phyloP scores from a whole-genome alignment of 2,888 invertebrate species.

The Lysandra coridon region DNA sequence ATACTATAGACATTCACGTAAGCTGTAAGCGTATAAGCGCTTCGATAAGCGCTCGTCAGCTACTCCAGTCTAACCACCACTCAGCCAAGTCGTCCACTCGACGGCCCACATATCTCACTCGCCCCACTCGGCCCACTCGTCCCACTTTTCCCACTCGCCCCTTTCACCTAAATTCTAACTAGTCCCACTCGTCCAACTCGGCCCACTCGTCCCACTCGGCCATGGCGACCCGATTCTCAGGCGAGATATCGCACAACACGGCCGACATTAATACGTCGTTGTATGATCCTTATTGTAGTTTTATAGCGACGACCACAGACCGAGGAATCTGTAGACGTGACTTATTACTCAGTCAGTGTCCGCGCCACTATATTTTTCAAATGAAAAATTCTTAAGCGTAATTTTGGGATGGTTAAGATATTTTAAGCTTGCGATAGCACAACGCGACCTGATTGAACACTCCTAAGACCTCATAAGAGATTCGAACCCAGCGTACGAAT shows the following conservation, averaged over 20 bases:
- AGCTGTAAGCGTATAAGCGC: background rate
- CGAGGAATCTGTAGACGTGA: background rate
- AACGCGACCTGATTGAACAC: too few species aligned
- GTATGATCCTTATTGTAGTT: slow-evolving; percentile 9
- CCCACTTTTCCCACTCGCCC: background rate
- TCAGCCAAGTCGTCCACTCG: background rate
- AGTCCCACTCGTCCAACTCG: background rate
- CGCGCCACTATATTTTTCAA: too few species aligned
- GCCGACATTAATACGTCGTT: background rate
- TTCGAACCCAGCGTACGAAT: too few species aligned
- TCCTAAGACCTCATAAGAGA: too few species aligned
- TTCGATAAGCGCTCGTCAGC: slow-evolving; percentile 14
- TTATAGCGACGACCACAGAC: background rate
- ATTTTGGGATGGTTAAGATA: too few species aligned
- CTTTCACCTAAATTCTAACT: too few species aligned
- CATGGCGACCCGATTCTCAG: background rate
- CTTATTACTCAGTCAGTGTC: too few species aligned
- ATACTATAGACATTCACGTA: too few species aligned
- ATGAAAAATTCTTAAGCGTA: too few species aligned
- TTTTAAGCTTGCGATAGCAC: too few species aligned
- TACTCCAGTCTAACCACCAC: background rate
- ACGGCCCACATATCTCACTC: too few species aligned
- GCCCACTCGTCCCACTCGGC: slow-evolving; percentile 3
- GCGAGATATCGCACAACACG: slow-evolving; percentile 7
- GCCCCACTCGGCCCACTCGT: background rate